Percentiles rank a stretch among this genome's conserved stretches.
phyloP scores from a whole-genome alignment of 2,888 invertebrate genomes.

The Unio pictorum region DNA sequence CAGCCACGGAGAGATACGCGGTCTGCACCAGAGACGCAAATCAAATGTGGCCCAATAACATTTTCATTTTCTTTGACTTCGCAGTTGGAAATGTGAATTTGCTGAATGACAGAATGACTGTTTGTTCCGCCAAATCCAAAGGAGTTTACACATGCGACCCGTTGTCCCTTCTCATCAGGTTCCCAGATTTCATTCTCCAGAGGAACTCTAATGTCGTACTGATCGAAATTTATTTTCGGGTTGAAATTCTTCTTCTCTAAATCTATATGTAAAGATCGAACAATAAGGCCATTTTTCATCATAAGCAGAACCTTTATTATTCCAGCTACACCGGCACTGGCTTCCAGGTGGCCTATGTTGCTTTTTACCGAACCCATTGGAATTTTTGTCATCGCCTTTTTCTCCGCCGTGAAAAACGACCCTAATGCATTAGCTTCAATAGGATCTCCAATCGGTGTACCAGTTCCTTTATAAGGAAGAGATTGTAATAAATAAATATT shows the following conservation, averaged over 20 bases:
- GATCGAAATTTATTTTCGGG: slow-evolving; percentile 30
- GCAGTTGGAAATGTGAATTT: not conserved
- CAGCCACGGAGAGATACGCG: slow-evolving; percentile 4
- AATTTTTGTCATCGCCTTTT: slow-evolving; percentile 1
- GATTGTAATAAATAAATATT: not conserved
- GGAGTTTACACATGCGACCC: slow-evolving; percentile 34
- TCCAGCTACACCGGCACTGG: slow-evolving; percentile 45
- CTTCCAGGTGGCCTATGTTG: slow-evolving; percentile 48
- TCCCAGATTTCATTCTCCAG: slow-evolving; percentile 16
- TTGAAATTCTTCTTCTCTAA: slow-evolving; percentile 16
- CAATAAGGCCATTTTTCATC: slow-evolving; percentile 43
- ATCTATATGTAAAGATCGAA: slow-evolving; percentile 40
- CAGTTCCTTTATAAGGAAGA: slow-evolving; percentile 36
- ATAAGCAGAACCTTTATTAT: slow-evolving; percentile 49
- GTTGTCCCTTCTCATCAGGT: slow-evolving; percentile 1
- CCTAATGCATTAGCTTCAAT: slow-evolving; percentile 45
- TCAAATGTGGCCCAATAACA: not conserved
- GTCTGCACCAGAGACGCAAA: slow-evolving; percentile 18
- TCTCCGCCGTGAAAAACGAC: slow-evolving; percentile 21
- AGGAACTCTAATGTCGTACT: slow-evolving; percentile 23
- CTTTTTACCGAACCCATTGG: slow-evolving; percentile 47
- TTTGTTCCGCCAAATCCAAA: slow-evolving; percentile 57
- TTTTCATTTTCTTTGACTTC: not conserved
- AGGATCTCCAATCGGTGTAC: slow-evolving; percentile 53
- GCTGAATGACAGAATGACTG: slow-evolving; percentile 33